Evolutionary conservation across 2,113 vertebrate species (phyloP).

Genomic region (Candoia aspera): DNA sequence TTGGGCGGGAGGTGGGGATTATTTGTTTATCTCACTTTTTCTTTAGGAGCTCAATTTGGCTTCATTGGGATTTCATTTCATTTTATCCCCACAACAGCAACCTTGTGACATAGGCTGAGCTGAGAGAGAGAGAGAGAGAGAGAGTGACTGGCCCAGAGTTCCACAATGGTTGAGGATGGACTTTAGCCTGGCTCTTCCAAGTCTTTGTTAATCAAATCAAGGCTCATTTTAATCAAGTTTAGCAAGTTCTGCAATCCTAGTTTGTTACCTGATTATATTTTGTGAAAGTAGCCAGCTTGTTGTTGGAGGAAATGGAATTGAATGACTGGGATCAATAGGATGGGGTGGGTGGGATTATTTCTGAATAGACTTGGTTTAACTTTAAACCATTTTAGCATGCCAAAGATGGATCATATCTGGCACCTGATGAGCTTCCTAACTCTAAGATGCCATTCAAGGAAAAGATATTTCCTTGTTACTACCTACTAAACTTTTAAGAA

Average conservation of each 20-base stretch:
- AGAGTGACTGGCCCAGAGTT: background rate
- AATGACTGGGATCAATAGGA: background rate
- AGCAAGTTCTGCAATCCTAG: background rate
- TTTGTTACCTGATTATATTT: background rate
- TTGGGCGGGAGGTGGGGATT: background rate
- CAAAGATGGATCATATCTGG: background rate
- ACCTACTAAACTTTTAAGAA: too few relatives aligned
- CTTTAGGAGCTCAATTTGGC: background rate
- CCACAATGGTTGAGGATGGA: background rate
- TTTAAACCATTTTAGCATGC: background rate
- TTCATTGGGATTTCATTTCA: background rate
- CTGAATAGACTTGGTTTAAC: background rate
- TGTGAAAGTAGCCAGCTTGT: background rate
- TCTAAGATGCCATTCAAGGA: background rate
- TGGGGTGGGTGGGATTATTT: background rate
- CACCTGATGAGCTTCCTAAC: background rate
- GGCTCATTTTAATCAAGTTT: background rate
- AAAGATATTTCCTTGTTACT: background rate
- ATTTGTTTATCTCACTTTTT: background rate
- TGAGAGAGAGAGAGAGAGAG: background rate
- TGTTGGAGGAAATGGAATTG: background rate
- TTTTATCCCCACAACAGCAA: background rate
- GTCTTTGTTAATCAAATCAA: background rate
- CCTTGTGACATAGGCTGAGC: background rate
- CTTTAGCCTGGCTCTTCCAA: background rate